Base-by-base conservation (phyloP, 2,797 vertebrate genomes). In the Ctenochaetus hawaiiensis region DNA sequence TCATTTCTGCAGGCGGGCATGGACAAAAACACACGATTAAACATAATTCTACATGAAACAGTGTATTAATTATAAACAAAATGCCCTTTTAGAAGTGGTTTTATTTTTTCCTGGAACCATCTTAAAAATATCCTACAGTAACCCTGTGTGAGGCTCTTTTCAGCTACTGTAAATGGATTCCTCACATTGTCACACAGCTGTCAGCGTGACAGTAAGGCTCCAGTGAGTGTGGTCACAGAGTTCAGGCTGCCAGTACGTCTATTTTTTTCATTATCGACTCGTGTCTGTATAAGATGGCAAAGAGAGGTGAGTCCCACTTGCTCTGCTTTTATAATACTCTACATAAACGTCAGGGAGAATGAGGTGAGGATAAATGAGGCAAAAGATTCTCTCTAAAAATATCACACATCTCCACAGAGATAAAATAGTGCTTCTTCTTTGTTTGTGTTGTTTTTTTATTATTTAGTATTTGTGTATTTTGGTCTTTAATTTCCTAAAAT, bases 1-100 rank as follows among this genome's bases (percentile, higher is more conserved):
- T 99, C 97, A 98, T 99, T 87, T 99, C 98, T 99, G 93, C 48
- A 80, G 12, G 62, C 67, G 56, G 2, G 12, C 58, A 43, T 11
- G n/a, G 54, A 73, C 26, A 57, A 17, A 73, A 44, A 43, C 13
- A 51, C 2, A 78, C 65, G 63, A 7, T 52, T 54, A 49, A 72
- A 77, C 41, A 48, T 2, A 52, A 12, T 11, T 22, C 17, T 34
- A 14, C 13, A 59, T 14, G 43, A 59, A 2, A 17, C 8, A 59
- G 17, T 11, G 13, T 23, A 49, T 37, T 41, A 43, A 30, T 66
- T 11, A 59, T 47, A 13, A 47, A 13, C 2, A 63, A 52, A 9
- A 43, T 10, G 4, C 13, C 23, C 44, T 62, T 18, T 8, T 49
- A 34, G 22, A 30, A n/a, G 14, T 23, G 5, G 66, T 34, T 44